A percentile compares a stretch with the other conserved stretches of the same genome.
Evolutionary conservation across 2,888 invertebrate species (phyloP).

Genomic region (Dusona sp.): DNA sequence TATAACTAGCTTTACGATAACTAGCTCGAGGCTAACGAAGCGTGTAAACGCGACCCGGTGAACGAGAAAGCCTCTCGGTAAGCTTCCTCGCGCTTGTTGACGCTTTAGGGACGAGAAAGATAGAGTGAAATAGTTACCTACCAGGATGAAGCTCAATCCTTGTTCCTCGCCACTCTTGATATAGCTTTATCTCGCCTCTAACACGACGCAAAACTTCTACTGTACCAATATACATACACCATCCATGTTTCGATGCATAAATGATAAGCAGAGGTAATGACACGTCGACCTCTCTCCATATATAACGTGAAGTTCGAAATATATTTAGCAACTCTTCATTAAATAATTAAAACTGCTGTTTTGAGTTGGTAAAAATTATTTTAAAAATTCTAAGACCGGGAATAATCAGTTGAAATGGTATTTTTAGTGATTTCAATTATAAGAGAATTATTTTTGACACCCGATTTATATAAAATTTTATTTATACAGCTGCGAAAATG

Average conservation of each 20-base stretch:
- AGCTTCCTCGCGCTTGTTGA: conserved; percentile 67
- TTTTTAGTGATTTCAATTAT: not conserved
- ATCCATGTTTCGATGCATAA: conserved; percentile 27
- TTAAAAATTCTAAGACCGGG: not conserved
- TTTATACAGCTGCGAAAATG: not conserved
- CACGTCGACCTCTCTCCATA: conserved; percentile 13
- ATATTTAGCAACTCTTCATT: conserved; percentile 45
- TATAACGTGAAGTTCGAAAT: conserved; percentile 14
- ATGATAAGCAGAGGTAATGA: conserved; percentile 45
- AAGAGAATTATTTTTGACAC: not conserved
- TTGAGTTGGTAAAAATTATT: not conserved
- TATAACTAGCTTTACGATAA: conserved; percentile 69
- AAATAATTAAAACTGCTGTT: conserved; percentile 49
- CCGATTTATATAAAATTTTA: not conserved
- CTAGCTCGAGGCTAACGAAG: conserved; percentile 72
- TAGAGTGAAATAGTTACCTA: conserved; percentile 45
- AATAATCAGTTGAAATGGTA: not conserved
- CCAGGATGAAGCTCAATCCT: conserved; percentile 42
- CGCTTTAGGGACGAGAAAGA: conserved; percentile 63
- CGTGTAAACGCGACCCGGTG: conserved; percentile 74
- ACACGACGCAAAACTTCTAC: conserved; percentile 59
- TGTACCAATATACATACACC: not conserved
- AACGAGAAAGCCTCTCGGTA: conserved; percentile 60
- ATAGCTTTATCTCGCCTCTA: conserved; percentile 65
- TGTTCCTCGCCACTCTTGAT: conserved; percentile 40